phyloP scores from a whole-genome alignment of 2,113 vertebrate species.

The Physeter macrocephalus region DNA sequence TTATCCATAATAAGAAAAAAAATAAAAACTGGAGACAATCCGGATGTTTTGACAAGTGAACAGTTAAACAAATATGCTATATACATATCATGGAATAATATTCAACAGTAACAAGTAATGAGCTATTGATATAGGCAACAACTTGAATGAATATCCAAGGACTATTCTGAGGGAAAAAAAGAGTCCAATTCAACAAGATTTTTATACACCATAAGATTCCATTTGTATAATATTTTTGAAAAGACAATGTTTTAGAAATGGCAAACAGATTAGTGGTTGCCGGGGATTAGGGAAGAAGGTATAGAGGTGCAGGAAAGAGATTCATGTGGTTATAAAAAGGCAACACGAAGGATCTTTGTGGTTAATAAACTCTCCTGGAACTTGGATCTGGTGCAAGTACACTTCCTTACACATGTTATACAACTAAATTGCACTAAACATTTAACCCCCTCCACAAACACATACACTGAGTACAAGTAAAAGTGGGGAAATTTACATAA shows the following conservation, averaged over 20 bases:
- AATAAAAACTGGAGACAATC: neutral
- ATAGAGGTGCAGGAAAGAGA: neutral
- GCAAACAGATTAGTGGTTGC: neutral
- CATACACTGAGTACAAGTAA: neutral
- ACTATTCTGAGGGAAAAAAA: neutral
- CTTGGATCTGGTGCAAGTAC: neutral
- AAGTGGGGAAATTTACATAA: neutral
- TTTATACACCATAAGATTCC: neutral
- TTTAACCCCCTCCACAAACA: neutral
- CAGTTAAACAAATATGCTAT: neutral
- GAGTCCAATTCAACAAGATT: neutral
- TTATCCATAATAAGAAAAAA: neutral
- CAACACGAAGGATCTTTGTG: neutral
- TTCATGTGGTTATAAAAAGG: neutral
- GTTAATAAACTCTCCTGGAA: neutral
- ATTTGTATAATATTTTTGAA: neutral
- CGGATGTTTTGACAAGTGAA: neutral
- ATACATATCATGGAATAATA: neutral
- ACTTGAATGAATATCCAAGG: neutral
- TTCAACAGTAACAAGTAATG: neutral
- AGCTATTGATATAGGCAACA: neutral
- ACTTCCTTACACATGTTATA: neutral
- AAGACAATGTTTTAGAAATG: neutral
- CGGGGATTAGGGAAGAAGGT: neutral
- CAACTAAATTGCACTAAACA: neutral